Percentiles rank a stretch among this genome's conserved stretches.
These are phyloP conservation scores for Unio delphinus DNA, from an alignment of 2,888 invertebrate genomes.

Conservation along the genomic window DNA sequence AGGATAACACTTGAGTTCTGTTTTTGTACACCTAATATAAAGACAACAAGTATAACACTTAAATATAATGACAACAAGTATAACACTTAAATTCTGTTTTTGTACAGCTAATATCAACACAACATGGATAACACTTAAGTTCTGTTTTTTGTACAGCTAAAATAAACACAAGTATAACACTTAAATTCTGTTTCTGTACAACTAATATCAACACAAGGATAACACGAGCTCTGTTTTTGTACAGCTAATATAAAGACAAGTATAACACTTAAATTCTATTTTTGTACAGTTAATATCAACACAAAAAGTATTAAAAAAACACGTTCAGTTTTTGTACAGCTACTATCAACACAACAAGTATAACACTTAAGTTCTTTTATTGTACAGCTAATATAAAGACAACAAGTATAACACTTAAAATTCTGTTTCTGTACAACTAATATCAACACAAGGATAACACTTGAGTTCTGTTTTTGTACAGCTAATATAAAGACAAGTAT, in stretches of 20 bases:
- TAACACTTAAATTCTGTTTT: not conserved
- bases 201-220: not conserved
- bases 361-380: not conserved
- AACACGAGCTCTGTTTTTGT: not conserved
- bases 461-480: not conserved
- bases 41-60: not conserved
- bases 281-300: not conserved
- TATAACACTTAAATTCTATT: not conserved
- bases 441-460: not conserved
- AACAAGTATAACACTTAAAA: not conserved
- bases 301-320: not conserved
- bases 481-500: not conserved
- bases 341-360: not conserved
- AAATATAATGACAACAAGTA: not conserved
- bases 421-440: not conserved
- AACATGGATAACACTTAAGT: not conserved
- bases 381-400: not conserved
- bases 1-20: not conserved
- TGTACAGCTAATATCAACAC: not conserved
- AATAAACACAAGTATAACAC: not conserved
- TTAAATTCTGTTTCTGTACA: not conserved
- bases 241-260: not conserved
- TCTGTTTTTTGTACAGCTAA: not conserved
- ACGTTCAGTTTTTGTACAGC: not conserved
- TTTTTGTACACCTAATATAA: not conserved